These are phyloP conservation scores for Eleginops maclovinus DNA, from an alignment of 2,113 vertebrate genomes.

Conservation along the genomic window DNA sequence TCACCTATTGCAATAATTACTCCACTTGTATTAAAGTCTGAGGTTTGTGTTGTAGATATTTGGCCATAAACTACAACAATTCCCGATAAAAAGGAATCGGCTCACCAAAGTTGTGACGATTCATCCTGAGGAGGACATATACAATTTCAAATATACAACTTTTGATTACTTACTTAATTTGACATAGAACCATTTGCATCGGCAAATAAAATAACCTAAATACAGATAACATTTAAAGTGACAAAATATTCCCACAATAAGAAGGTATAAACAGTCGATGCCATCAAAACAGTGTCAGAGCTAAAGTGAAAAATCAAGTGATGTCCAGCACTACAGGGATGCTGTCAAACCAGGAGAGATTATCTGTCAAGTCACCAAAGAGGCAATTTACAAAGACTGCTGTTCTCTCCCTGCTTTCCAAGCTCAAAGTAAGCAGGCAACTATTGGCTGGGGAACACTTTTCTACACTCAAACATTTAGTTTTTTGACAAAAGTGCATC, in stretches of 20 bases:
- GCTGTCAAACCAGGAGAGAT: conserved; percentile 42
- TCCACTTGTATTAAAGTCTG: background rate
- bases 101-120: background rate
- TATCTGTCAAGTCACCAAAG: conserved; percentile 58
- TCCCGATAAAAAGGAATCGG: background rate
- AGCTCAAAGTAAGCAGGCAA: conserved; percentile 43
- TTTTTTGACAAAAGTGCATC: conserved; percentile 20
- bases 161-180: background rate
- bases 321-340: conserved; percentile 33
- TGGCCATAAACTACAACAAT: background rate
- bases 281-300: conserved; percentile 40
- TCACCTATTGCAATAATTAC: background rate
- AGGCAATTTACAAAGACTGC: conserved; percentile 43
- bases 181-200: background rate
- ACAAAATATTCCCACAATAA: background rate
- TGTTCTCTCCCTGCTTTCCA: conserved; percentile 22
- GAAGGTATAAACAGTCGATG: background rate
- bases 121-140: too few species aligned
- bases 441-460: conserved; percentile 43
- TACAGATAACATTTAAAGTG: background rate
- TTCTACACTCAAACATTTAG: conserved; percentile 32
- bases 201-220: background rate
- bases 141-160: background rate
- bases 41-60: background rate
- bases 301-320: conserved; percentile 41